phyloP scores from a whole-genome alignment of 1,140 invertebrate species.

The Diuraphis noxia region DNA sequence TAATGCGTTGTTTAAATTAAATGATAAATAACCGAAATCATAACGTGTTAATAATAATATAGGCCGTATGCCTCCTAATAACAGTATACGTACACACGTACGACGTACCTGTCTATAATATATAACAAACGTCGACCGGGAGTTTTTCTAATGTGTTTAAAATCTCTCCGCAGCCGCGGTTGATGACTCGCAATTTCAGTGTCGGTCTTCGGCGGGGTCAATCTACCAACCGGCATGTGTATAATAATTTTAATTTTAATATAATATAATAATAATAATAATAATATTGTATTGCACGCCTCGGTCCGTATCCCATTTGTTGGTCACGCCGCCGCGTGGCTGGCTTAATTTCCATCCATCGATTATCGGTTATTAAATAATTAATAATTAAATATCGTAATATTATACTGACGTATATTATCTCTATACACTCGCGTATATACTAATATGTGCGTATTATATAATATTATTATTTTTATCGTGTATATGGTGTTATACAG shows the following conservation, averaged over 20 bases:
- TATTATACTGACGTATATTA: no score
- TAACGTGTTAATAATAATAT: background rate
- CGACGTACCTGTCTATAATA: background rate
- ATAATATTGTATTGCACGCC: background rate
- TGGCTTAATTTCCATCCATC: background rate
- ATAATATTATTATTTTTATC: background rate
- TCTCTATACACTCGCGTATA: no score
- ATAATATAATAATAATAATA: background rate
- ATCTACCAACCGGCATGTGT: background rate
- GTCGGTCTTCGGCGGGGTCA: background rate
- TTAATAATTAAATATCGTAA: background rate
- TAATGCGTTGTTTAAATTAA: background rate
- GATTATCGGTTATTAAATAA: background rate
- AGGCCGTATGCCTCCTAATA: background rate
- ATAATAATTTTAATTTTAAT: background rate
- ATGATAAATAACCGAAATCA: slow-evolving; percentile 8
- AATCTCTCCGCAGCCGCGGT: background rate
- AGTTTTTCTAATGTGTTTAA: background rate
- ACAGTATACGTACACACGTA: background rate
- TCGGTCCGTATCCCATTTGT: background rate
- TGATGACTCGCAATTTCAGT: background rate
- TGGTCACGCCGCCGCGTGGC: no score
- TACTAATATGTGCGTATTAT: no score
- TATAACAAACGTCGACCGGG: background rate
- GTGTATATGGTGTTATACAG: no score